These are phyloP conservation scores for Apotomis capreana DNA, from an alignment of 2,888 invertebrate species.

Conservation along the genomic window DNA sequence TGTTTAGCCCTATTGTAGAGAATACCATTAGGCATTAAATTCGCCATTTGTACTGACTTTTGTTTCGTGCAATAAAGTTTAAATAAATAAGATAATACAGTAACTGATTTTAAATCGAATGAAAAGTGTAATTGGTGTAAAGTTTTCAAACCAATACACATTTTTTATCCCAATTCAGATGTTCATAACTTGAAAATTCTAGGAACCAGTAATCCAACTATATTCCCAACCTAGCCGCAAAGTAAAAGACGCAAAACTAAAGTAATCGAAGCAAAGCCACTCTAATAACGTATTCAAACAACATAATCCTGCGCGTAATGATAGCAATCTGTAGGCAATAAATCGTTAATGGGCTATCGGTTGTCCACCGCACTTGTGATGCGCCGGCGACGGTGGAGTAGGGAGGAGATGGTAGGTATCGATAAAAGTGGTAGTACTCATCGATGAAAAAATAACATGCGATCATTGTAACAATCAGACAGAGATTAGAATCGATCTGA, in stretches of 20 bases:
- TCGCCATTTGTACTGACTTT: no score
- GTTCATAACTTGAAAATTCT: not conserved
- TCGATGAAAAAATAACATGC: not conserved
- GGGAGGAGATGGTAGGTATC: constrained; percentile 3
- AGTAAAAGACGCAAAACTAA: constrained; percentile 38
- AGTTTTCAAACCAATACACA: not conserved
- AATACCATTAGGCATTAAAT: no score
- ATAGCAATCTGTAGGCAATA: constrained; percentile 79
- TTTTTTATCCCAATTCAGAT: no score
- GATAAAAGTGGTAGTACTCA: not conserved
- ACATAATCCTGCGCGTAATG: constrained; percentile 77
- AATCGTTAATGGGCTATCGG: constrained; percentile 76
- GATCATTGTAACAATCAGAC: no score
- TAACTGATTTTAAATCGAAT: no score
- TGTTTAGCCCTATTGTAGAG: no score
- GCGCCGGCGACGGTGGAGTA: constrained; percentile 27
- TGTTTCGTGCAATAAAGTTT: no score
- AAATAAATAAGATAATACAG: no score
- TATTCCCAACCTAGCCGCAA: constrained; percentile 20
- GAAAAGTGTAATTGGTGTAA: no score
- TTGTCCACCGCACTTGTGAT: constrained; percentile 71
- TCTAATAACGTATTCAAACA: constrained; percentile 78
- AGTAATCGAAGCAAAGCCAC: constrained; percentile 45
- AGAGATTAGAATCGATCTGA: no score
- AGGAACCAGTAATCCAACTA: constrained; percentile 2